Evolutionary conservation across 2,888 invertebrate genomes (phyloP).

Genomic region (Autographa pulchrina): DNA sequence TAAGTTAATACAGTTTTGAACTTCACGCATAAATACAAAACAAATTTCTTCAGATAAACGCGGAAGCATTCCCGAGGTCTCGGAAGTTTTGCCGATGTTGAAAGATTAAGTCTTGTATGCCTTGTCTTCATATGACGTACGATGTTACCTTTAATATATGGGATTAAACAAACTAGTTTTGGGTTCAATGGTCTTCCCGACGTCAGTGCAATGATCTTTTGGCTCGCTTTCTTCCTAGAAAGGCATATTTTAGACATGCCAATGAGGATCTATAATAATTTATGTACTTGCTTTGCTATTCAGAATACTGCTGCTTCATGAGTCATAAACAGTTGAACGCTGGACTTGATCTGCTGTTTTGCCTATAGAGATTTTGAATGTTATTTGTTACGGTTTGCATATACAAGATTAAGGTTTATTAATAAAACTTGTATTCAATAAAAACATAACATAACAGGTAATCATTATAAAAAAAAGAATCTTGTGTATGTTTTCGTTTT

Average conservation of each 20-base stretch:
- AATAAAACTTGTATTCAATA: no score
- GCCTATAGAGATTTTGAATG: no score
- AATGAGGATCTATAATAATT: no score
- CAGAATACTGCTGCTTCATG: no score
- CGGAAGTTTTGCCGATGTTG: constrained; percentile 19
- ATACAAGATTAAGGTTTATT: no score
- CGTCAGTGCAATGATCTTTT: neutral
- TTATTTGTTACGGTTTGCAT: no score
- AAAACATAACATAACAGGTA: no score
- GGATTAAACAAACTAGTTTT: neutral
- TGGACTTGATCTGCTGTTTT: no score
- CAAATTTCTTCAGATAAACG: neutral
- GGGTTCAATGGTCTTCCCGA: neutral
- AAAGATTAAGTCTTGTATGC: constrained; percentile 15
- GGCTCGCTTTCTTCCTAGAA: neutral
- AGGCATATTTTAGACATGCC: neutral
- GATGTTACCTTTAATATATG: neutral
- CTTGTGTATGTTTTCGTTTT: no score
- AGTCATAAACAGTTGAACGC: no score
- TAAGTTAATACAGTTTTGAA: neutral
- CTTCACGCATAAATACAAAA: constrained; percentile 19
- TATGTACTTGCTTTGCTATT: no score
- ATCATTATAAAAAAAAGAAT: no score
- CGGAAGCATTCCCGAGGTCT: constrained; percentile 7
- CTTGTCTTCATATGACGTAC: neutral